Percentiles rank a stretch among this genome's conserved stretches.
Conservation (phyloP, 2,888 invertebrate species). For the Idaea aversata region DNA sequence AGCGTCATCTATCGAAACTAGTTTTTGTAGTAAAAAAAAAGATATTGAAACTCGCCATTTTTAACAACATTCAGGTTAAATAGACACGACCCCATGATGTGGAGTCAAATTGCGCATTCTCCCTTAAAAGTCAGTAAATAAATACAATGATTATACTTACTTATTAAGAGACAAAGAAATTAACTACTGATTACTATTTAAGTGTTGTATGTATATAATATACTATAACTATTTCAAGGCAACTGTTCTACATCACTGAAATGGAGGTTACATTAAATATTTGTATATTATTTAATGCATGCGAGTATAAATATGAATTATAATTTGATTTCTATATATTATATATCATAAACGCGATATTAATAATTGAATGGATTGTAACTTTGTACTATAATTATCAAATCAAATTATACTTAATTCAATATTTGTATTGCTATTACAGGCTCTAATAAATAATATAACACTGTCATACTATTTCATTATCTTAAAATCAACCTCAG, state of each 20-base stretch:
- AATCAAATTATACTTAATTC: background rate
- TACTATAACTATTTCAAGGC: background rate
- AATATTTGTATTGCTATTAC: background rate
- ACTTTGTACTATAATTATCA: background rate
- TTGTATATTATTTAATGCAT: background rate
- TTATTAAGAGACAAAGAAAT: background rate
- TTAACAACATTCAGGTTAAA: no score
- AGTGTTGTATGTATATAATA: background rate
- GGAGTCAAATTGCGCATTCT: background rate
- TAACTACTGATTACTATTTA: background rate
- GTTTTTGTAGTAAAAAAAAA: no score
- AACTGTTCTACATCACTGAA: background rate
- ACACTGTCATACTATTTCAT: background rate
- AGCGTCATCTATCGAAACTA: no score
- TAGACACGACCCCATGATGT: background rate
- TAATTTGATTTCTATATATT: background rate
- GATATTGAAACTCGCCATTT: no score
- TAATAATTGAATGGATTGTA: background rate
- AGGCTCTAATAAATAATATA: background rate
- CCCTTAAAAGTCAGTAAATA: background rate
- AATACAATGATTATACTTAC: background rate
- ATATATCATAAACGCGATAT: background rate
- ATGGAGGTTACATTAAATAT: background rate
- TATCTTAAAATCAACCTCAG: conserved; percentile 5
- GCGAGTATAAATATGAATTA: background rate